Evolutionary conservation across 2,113 vertebrate species (phyloP).

Genomic region (Pipa parva): DNA sequence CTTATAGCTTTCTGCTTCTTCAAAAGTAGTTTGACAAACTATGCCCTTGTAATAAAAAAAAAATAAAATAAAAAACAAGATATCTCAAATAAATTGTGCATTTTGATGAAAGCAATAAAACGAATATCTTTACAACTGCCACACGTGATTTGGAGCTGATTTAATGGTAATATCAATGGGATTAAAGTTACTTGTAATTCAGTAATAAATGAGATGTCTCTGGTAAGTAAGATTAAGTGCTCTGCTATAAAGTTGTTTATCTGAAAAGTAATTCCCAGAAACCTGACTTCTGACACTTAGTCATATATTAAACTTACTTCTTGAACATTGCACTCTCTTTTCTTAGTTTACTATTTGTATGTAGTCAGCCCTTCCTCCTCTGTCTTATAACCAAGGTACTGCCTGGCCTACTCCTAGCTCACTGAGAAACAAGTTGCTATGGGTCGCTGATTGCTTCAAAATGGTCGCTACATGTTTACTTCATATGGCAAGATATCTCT

Average conservation of each 20-base stretch:
- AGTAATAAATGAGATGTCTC: constrained; percentile 74
- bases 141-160: constrained; percentile 48
- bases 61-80: not conserved
- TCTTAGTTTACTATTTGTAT: constrained; percentile 53
- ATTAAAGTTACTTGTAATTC: constrained; percentile 73
- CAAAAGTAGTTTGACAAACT: not conserved
- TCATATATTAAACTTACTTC: constrained; percentile 80
- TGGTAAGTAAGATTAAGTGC: constrained; percentile 70
- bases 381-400: not conserved
- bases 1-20: not conserved
- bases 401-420: not conserved
- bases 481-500: too few species aligned
- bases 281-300: constrained; percentile 71
- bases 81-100: not conserved
- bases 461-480: too few species aligned
- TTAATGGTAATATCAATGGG: constrained; percentile 65
- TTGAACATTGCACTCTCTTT: constrained; percentile 70
- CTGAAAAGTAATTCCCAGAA: constrained; percentile 73
- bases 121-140: constrained; percentile 40
- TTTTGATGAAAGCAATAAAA: not conserved
- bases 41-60: not conserved
- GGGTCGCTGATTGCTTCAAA: not conserved
- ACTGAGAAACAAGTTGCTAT: not conserved
- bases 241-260: constrained; percentile 85
- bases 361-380: not conserved